Evolutionary conservation across 2,888 invertebrate species (phyloP).

Genomic region (Folsomia manolachei): DNA sequence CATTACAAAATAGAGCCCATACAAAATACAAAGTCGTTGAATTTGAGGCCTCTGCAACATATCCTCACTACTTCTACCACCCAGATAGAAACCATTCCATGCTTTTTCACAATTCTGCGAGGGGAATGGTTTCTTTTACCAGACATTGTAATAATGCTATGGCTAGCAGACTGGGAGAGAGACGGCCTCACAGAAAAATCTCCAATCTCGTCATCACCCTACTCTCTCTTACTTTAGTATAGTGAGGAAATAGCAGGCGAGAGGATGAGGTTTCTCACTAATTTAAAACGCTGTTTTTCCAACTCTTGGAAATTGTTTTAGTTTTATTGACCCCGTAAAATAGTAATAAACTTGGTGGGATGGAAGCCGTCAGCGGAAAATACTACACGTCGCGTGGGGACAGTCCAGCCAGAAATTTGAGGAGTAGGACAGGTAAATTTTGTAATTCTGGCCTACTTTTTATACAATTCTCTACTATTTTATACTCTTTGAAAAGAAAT

Average conservation of each 20-base stretch:
- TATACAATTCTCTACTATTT: too few relatives aligned
- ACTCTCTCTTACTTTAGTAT: not conserved
- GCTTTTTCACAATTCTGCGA: not conserved
- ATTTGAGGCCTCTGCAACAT: not conserved
- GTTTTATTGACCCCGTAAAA: not conserved
- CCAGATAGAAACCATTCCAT: not conserved
- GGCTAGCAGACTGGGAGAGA: not conserved
- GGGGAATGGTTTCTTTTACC: not conserved
- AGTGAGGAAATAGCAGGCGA: not conserved
- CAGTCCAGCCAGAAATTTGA: conserved; percentile 6
- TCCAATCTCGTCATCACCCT: not conserved
- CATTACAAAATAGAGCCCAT: not conserved
- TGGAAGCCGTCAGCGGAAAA: not conserved
- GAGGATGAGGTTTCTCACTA: not conserved
- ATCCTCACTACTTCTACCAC: not conserved
- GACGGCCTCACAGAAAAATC: not conserved
- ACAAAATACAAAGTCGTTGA: not conserved
- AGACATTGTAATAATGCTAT: too few relatives aligned
- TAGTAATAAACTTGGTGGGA: not conserved
- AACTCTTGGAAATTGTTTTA: not conserved
- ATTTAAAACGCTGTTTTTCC: not conserved
- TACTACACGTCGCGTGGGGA: not conserved
- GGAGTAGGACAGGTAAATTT: conserved; percentile 8
- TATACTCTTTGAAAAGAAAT: too few relatives aligned
- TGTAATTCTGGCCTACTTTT: not conserved